Percentiles rank a stretch among this genome's conserved stretches.
These are phyloP conservation scores for Synodontis membranacea DNA, from an alignment of 2,113 vertebrate species.

Conservation along the genomic window DNA sequence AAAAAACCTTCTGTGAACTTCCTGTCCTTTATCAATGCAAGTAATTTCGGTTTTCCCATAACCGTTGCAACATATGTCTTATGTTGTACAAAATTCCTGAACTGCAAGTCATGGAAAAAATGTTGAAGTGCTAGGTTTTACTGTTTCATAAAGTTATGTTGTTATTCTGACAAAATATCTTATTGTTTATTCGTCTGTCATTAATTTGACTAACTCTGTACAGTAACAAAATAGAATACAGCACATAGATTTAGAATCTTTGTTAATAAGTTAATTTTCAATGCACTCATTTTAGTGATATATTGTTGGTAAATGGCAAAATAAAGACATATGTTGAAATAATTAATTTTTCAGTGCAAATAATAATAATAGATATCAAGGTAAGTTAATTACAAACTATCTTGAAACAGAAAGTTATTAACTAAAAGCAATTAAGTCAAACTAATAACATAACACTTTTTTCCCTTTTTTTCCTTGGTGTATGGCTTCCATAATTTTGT, in stretches of 20 bases:
- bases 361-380: neutral
- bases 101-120: neutral
- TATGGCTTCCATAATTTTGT: neutral
- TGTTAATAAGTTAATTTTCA: neutral
- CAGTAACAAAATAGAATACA: neutral
- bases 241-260: neutral
- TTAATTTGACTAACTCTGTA: neutral
- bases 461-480: neutral
- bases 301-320: neutral
- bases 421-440: neutral
- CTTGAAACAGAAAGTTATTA: neutral
- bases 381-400: neutral
- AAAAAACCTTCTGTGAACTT: neutral
- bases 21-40: neutral
- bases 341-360: neutral
- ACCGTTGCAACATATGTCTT: neutral
- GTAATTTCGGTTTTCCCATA: neutral
- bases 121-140: neutral
- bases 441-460: neutral
- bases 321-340: neutral
- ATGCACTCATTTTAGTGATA: neutral
- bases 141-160: neutral
- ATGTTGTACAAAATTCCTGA: neutral
- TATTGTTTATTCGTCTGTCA: too few species aligned
- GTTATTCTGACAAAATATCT: neutral